Percentiles rank a stretch among this genome's conserved stretches.
Evolutionary conservation across 2,797 vertebrate genomes (phyloP).

Genomic region (Threskiornis aethiopicus): DNA sequence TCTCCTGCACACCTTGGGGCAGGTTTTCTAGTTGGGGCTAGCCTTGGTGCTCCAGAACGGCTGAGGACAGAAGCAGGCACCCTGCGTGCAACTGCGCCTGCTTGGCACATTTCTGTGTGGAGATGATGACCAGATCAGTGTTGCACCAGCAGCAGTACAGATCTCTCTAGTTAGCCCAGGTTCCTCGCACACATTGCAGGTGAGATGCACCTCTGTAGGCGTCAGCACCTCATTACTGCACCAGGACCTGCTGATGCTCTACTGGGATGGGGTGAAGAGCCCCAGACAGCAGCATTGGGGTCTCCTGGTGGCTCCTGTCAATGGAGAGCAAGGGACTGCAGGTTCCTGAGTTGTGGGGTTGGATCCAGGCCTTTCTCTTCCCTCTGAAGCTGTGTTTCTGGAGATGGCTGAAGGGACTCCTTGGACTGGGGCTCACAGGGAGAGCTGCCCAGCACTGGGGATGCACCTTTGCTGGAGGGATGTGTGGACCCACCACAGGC

Average conservation of each 20-base stretch:
- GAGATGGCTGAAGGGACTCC: not conserved
- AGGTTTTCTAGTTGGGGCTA: not conserved
- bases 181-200: fast-evolving
- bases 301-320: not conserved
- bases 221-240: not conserved
- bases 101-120: fast-evolving
- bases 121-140: not conserved
- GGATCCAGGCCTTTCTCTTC: not conserved
- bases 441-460: not conserved
- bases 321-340: not conserved
- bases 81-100: not conserved
- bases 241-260: not conserved
- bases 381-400: not conserved
- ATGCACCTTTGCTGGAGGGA: not conserved
- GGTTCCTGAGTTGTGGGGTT: not conserved
- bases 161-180: not conserved
- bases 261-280: not conserved
- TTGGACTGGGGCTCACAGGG: not conserved
- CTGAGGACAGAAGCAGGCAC: too few relatives aligned
- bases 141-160: not conserved
- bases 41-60: not conserved
- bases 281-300: not conserved
- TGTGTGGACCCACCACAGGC: not conserved
- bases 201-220: not conserved
- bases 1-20: not conserved